Evolutionary conservation across 2,797 vertebrate species (phyloP), one percentile per base, ranked within the genome.

Genomic region (Enteromius treurensis): DNA sequence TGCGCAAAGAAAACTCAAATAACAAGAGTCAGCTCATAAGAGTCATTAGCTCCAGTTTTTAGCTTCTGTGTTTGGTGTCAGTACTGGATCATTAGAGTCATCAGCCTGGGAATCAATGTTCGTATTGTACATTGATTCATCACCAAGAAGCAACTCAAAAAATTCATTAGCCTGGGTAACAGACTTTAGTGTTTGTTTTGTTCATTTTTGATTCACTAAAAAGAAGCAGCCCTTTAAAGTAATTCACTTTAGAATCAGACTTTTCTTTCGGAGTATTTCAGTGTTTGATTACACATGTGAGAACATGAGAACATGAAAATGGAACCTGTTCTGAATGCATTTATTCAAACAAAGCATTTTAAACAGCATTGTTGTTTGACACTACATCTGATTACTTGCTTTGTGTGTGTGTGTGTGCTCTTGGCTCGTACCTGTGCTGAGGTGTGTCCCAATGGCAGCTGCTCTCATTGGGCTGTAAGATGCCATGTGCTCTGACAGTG

Each of bases 401-500:
- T 4, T 37, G 17, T 53, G 29, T 21, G 53, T 58, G 58, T 51
- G 17, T 17, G 51, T n/a, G 21, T 9, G 51, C 37, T 83, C 17
- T 67, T 62, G 71, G 55, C 70, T 75, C 10, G 34, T 74, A 82
- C 47, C 58, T 73, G 49, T 82, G 71, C 62, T 87, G 86, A 82
- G 81, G 64, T 80, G 75, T 79, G 76, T 65, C 79, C 80, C 71
- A 60, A 73, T 73, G 73, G 70, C 74, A 58, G 79, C 80, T 82
- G 84, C 51, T 81, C 47, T 85, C 74, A 60, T 80, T 80, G 82
- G 83, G 60, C 47, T 64, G 71, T 49, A 65, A 62, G 77, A 86
- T 84, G 86, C 70, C 84, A 83, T 82, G 62, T 51, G 73, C 75
- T 78, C 75, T 85, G 85, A 87, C 80, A 84, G 82, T 77, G 84